Base-by-base conservation (phyloP, 2,888 invertebrate species). In the Aphidius colemani region DNA sequence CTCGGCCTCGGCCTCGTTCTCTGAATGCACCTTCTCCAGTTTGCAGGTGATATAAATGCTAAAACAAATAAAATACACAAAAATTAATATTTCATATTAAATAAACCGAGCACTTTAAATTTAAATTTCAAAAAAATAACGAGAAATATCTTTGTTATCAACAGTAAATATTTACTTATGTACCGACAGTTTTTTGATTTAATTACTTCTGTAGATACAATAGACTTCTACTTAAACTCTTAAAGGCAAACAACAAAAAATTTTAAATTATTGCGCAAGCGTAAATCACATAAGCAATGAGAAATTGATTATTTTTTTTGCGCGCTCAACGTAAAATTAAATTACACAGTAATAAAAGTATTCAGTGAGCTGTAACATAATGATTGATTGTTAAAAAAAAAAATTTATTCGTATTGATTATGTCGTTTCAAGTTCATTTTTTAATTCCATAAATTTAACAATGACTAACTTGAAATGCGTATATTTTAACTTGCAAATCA, bases 1-100 rank as follows among this genome's bases (percentile, higher is more conserved):
- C 82, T 76, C 82, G 75, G 50, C 82, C 82, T 70, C 82, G 74
- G 43, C 82, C 82, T 67, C 82, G 70, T 70, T 82, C 82, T 59
- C 82, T 72, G 67, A 79, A 81, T 56, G 81, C 74, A 63, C 82
- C 82, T 64, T 82, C 82, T 60, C 81, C 82, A 43, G 82, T 82
- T 67, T 82, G 82, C 69, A 82, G 71, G 67, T 82, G 81, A 69
- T 82, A 82, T 66, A 82, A 75, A 72, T 82, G 82, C 82, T 82
- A 80, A 59, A 81, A 81, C 65, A 70, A n/a, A 62, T 56, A 55
- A 30, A 59, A 67, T 67, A 71, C 50, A 65, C 56, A 64, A 61
- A 61, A 51, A 63, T 50, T 56, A 56, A 55, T 55, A 59, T 50
- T 66, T 57, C 44, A 11, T 45, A 56, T 63, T 30, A 30, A 30